phyloP scores from a whole-genome alignment of 2,113 vertebrate genomes.

The Ptilorrhoa leucosticta region DNA sequence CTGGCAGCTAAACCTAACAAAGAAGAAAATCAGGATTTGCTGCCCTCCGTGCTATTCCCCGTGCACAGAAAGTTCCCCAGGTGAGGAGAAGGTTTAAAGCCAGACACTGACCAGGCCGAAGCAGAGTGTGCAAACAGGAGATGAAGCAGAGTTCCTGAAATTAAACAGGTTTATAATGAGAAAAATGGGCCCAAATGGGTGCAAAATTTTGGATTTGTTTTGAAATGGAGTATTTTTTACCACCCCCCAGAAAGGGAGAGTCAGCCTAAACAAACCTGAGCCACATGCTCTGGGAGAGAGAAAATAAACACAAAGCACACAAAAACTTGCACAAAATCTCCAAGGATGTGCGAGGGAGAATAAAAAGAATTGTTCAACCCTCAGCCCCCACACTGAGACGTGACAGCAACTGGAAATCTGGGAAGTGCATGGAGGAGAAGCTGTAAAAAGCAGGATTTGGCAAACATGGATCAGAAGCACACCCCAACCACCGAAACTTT shows the following conservation, averaged over 20 bases:
- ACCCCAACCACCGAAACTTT: neutral
- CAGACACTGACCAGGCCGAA: neutral
- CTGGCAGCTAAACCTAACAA: neutral
- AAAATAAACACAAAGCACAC: neutral
- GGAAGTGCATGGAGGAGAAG: neutral
- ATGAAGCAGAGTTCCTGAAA: neutral
- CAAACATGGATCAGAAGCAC: neutral
- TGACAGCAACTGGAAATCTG: neutral
- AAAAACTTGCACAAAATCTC: neutral
- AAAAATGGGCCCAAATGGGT: neutral
- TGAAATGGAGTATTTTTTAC: neutral
- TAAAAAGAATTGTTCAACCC: neutral
- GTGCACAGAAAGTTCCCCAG: neutral
- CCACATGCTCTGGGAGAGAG: neutral
- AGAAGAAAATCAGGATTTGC: neutral
- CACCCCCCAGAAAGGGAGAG: neutral
- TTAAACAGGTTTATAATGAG: neutral
- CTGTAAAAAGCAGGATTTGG: neutral
- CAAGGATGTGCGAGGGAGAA: neutral
- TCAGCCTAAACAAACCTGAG: neutral
- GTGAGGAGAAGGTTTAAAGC: neutral
- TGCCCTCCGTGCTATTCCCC: neutral
- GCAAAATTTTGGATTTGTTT: neutral
- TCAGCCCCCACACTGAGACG: fast-evolving
- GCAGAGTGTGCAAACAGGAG: neutral